phyloP scores from a whole-genome alignment of 2,797 vertebrate genomes.

The Gorsachius magnificus region DNA sequence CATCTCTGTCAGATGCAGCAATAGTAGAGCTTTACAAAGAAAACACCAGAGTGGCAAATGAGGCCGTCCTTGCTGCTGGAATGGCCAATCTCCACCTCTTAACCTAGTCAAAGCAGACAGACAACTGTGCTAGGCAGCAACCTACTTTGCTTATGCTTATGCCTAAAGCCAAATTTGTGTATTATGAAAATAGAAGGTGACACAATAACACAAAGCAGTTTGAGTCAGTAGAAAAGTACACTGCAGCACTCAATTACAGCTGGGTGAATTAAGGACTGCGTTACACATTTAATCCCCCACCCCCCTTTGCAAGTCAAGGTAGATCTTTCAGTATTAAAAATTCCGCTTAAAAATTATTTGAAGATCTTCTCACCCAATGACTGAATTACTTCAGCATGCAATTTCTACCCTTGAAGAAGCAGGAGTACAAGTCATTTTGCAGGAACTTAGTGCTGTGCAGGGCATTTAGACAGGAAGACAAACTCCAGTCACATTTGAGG shows the following conservation, averaged over 20 bases:
- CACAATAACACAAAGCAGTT: slow-evolving; percentile 3
- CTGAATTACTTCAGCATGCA: neutral
- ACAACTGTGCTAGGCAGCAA: neutral
- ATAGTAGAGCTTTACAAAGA: neutral
- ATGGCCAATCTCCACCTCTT: neutral
- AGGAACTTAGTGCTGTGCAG: too few relatives aligned
- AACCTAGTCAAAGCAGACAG: neutral
- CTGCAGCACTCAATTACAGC: slow-evolving; percentile 3
- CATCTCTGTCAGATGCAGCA: neutral
- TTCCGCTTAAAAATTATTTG: neutral
- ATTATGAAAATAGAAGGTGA: slow-evolving; percentile 39
- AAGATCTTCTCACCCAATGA: neutral
- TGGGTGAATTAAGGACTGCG: neutral
- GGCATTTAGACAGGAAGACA: too few relatives aligned
- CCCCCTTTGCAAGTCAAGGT: neutral
- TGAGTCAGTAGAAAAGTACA: neutral
- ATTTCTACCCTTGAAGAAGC: neutral
- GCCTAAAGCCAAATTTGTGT: slow-evolving; percentile 15
- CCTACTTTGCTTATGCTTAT: neutral
- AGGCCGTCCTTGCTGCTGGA: neutral
- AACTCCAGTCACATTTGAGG: neutral
- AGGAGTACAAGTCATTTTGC: neutral
- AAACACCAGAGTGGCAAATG: neutral
- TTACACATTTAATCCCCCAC: neutral
- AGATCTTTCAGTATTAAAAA: neutral